A percentile compares a stretch with the other conserved stretches of the same genome.
phyloP scores from a whole-genome alignment of 2,888 invertebrate genomes.

The Ectobius pallidus region DNA sequence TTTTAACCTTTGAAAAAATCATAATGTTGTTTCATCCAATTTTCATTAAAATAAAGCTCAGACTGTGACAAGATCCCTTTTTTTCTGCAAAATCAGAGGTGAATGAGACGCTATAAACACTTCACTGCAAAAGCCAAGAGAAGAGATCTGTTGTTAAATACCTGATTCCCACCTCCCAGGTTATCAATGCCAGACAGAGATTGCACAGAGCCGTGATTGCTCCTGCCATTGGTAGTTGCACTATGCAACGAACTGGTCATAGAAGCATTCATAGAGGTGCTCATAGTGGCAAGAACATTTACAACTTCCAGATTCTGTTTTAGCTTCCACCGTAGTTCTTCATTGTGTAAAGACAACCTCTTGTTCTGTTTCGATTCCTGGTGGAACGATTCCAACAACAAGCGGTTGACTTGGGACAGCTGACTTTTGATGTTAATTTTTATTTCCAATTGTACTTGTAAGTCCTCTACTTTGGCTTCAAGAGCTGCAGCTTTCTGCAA shows the following conservation, averaged over 20 bases:
- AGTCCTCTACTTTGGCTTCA: conserved; percentile 85
- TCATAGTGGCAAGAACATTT: conserved; percentile 48
- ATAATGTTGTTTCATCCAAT: too few species aligned
- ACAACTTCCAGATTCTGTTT: conserved; percentile 80
- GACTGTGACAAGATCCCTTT: too few species aligned
- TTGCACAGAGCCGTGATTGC: conserved; percentile 7
- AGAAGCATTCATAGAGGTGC: conserved; percentile 2
- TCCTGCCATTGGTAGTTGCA: background rate
- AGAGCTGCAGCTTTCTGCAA: conserved; percentile 77
- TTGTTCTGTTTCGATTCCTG: conserved; percentile 80
- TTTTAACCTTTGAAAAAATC: too few species aligned
- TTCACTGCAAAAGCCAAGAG: background rate
- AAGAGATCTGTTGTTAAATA: background rate
- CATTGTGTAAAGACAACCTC: conserved; percentile 80
- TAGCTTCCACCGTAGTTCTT: conserved; percentile 86
- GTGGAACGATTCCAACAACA: conserved; percentile 70
- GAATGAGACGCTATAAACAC: too few species aligned
- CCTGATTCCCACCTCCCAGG: background rate
- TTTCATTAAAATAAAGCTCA: too few species aligned
- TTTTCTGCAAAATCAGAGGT: too few species aligned
- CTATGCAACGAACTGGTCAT: background rate
- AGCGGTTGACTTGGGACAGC: conserved; percentile 71
- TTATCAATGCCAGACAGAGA: background rate
- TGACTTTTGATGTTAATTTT: conserved; percentile 76
- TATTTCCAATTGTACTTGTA: conserved; percentile 73